Base-by-base conservation (phyloP, 2,113 vertebrate species). In the Toxotes jaculatrix region DNA sequence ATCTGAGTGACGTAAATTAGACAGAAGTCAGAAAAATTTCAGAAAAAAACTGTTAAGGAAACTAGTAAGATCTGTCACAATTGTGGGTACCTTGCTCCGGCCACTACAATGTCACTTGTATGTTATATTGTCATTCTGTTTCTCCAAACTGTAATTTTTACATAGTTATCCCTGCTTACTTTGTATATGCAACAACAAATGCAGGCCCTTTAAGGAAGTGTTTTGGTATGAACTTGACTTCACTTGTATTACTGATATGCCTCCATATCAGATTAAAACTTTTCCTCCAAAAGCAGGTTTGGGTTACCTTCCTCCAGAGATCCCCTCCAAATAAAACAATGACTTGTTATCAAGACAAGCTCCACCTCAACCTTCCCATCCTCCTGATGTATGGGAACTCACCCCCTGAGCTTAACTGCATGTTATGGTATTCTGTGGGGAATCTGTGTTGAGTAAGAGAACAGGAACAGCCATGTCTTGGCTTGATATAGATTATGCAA, bases 401-500 rank as follows among this genome's bases (percentile, higher is more conserved):
- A 79, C 75, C 78, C 77, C 77, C 43, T 68, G 66, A 74, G 67
- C 62, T 56, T 43, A n/a, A 62, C 17, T 36, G 55, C 47, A 72
- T 79, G 68, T 90, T 87, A 34, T 80, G 72, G 10, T 76, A 80
- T 88, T 81, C 81, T 14, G 75, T 82, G 83, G 83, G 88, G 84
- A 92, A 77, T 79, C 73, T 11, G 40, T 19, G 77, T 61, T 60
- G 72, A 57, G 65, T 36, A 78, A 82, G 67, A 84, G 27, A 71
- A 84, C 77, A 89, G 57, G 84, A 68, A 69, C 73, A 79, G 63
- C 78, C 66, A 1, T 70, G 77, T 81, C 82, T 89, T 64, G 63
- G 74, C 69, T 74, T 84, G 89, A 87, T 74, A 63, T 59, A n/a
- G 63, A 79, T 90, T 88, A 89, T 75, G 80, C 70, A 94, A 92